A percentile compares a stretch with the other conserved stretches of the same genome.
phyloP scores from a whole-genome alignment of 2,113 vertebrate species.

The Clarias macrocephalus region DNA sequence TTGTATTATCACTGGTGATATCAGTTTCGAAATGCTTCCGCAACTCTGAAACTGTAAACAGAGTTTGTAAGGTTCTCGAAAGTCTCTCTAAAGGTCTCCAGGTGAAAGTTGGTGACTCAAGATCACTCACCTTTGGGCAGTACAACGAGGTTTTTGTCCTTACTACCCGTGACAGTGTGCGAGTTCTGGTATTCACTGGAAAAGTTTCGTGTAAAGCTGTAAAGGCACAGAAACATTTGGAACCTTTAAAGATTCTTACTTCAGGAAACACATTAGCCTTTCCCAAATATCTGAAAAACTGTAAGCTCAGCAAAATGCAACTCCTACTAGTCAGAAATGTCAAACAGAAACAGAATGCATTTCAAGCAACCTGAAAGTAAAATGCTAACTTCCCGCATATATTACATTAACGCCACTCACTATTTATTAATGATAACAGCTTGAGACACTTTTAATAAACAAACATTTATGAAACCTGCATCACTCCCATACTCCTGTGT shows the following conservation, averaged over 20 bases:
- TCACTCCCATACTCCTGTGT: neutral
- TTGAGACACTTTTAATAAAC: neutral
- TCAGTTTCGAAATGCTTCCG: constrained; percentile 90
- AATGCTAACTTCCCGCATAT: neutral
- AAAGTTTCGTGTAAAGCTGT: constrained; percentile 88
- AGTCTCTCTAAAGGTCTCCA: neutral
- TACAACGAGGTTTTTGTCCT: constrained; percentile 80
- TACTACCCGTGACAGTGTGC: constrained; percentile 77
- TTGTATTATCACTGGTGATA: constrained; percentile 74
- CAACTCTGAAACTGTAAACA: constrained; percentile 88
- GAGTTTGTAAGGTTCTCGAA: neutral
- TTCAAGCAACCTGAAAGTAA: neutral
- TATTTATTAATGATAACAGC: neutral
- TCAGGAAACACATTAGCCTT: neutral
- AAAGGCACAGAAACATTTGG: constrained; percentile 28
- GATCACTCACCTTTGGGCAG: constrained; percentile 85
- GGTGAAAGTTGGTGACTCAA: neutral
- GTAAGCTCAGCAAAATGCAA: neutral
- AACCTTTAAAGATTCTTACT: neutral
- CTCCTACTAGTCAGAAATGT: neutral
- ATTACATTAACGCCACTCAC: neutral
- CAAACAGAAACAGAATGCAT: neutral
- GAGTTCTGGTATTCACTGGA: constrained; percentile 75
- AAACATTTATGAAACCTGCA: neutral
- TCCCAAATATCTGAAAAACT: neutral